These are phyloP conservation scores for Crioceris asparagi DNA, from an alignment of 2,888 invertebrate genomes.

Conservation along the genomic window DNA sequence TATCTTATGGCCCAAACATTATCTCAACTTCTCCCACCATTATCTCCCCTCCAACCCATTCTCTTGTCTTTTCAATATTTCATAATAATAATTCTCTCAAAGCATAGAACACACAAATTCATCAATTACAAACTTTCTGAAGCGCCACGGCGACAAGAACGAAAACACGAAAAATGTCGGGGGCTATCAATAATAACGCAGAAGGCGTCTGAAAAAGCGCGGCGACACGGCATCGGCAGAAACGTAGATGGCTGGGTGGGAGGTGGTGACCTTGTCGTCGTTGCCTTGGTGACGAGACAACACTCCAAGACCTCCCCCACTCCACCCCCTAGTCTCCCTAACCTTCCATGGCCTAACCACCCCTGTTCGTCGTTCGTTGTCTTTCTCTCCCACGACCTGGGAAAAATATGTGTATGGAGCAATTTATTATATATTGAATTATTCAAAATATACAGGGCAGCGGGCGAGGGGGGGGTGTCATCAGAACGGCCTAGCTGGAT, in stretches of 20 bases:
- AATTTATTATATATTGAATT: constrained; percentile 17
- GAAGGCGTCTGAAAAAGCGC: constrained; percentile 27
- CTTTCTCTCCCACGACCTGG: constrained; percentile 18
- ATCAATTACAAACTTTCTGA: neutral
- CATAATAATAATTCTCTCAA: no score
- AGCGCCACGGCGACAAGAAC: no score
- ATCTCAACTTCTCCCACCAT: no score
- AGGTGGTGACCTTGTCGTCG: constrained; percentile 37
- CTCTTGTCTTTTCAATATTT: no score
- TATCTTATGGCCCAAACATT: no score
- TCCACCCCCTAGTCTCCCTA: constrained; percentile 17
- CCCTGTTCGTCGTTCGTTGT: no score
- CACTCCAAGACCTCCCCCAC: no score
- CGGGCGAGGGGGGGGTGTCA: no score
- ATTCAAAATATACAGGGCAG: constrained; percentile 10
- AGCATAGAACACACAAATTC: no score
- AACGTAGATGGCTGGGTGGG: constrained; percentile 13
- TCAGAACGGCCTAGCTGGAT: no score
- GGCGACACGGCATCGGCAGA: constrained; percentile 19
- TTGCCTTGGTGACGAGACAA: constrained; percentile 38
- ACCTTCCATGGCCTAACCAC: constrained; percentile 5
- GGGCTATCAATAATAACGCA: constrained; percentile 30
- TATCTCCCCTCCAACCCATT: no score
- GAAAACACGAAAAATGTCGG: no score
- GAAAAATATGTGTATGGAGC: constrained; percentile 22